These are phyloP conservation scores for Argyresthia albistria DNA, from an alignment of 2,888 invertebrate species.

Conservation along the genomic window DNA sequence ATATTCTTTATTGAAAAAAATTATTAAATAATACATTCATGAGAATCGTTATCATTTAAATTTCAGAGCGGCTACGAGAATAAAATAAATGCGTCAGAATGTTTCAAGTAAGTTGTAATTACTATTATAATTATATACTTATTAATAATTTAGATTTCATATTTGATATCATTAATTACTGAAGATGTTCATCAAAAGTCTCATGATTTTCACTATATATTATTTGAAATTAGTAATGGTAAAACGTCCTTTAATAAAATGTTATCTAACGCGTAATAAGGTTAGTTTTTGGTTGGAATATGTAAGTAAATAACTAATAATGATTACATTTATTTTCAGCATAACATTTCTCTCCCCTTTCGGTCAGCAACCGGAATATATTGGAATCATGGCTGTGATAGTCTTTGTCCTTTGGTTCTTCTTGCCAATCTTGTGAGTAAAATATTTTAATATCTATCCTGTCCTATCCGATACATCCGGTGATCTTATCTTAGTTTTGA, in stretches of 20 bases:
- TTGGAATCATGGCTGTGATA: constrained; percentile 74
- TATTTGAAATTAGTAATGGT: too few relatives aligned
- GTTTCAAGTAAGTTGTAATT: constrained; percentile 49
- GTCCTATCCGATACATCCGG: not conserved
- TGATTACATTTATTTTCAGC: constrained; percentile 35
- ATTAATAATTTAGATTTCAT: too few relatives aligned
- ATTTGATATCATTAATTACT: not conserved
- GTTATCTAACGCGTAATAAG: too few relatives aligned
- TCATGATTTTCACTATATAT: not conserved
- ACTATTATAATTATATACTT: not conserved
- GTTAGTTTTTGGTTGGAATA: too few relatives aligned
- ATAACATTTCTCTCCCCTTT: constrained; percentile 73
- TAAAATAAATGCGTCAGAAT: constrained; percentile 62
- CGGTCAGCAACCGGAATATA: constrained; percentile 74
- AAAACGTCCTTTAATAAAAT: too few relatives aligned
- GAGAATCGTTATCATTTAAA: constrained; percentile 10
- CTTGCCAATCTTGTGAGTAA: constrained; percentile 74
- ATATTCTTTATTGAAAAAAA: too few relatives aligned
- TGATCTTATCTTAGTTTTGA: not conserved
- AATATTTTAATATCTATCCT: not conserved
- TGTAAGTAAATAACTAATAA: not conserved
- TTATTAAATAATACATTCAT: too few relatives aligned
- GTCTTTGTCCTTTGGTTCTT: constrained; percentile 77
- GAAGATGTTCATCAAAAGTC: not conserved
- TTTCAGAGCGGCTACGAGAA: constrained; percentile 61